phyloP scores from a whole-genome alignment of 1,140 invertebrate genomes.

The Drosophila kikkawai region DNA sequence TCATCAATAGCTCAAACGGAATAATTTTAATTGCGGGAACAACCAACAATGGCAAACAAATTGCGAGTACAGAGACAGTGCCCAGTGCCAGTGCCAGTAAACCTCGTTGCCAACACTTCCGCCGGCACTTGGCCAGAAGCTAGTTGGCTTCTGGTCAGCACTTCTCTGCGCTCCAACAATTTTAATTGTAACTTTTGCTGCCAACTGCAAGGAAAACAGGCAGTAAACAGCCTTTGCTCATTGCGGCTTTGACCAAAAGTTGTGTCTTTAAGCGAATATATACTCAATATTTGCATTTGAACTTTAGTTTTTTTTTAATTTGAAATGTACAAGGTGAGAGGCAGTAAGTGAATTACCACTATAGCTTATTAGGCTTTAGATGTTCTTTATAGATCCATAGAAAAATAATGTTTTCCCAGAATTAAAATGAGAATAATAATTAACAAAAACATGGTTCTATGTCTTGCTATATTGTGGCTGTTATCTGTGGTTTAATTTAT shows the following conservation, averaged over 20 bases:
- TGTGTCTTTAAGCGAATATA: neutral
- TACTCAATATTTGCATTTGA: slow-evolving; percentile 13
- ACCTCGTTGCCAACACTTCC: slow-evolving; percentile 88
- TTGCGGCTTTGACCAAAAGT: slow-evolving; percentile 47
- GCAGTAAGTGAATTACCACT: neutral
- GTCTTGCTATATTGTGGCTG: no score
- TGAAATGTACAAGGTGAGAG: neutral
- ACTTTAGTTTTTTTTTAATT: neutral
- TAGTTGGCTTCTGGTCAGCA: slow-evolving; percentile 84
- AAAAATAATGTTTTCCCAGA: no score
- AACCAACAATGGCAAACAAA: slow-evolving; percentile 71
- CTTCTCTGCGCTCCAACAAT: slow-evolving; percentile 88
- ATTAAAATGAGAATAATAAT: no score
- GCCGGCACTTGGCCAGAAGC: slow-evolving; percentile 76
- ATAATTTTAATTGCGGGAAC: slow-evolving; percentile 77
- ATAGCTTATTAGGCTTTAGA: no score
- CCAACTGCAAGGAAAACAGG: slow-evolving; percentile 90
- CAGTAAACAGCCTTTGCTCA: slow-evolving; percentile 86
- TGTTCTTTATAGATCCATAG: no score
- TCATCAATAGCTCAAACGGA: slow-evolving; percentile 64
- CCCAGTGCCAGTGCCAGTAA: neutral
- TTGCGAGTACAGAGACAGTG: slow-evolving; percentile 69
- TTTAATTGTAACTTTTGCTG: slow-evolving; percentile 89
- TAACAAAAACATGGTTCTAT: no score
- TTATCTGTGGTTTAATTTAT: neutral